Conservation (phyloP, 2,888 invertebrate species). For the Oegoconia quadripuncta region DNA sequence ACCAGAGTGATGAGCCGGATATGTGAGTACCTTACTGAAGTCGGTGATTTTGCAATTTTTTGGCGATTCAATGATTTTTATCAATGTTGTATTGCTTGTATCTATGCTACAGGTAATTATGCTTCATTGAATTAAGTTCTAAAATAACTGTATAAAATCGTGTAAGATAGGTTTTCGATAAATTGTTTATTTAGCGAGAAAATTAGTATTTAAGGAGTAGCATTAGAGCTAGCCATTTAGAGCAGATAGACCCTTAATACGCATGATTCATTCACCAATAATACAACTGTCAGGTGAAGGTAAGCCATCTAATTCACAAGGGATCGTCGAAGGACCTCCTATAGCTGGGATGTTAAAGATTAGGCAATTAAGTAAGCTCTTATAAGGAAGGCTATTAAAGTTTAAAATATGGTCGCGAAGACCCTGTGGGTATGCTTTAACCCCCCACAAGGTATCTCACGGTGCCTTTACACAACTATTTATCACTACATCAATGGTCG, state of each 20-base stretch:
- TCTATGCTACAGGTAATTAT: no score
- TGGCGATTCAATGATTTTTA: no score
- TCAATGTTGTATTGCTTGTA: no score
- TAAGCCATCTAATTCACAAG: conserved; percentile 32
- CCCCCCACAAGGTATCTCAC: conserved; percentile 54
- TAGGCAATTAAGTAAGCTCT: conserved; percentile 65
- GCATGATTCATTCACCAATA: conserved; percentile 16
- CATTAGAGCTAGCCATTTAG: no score
- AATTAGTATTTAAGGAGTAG: no score
- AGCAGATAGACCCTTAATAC: not conserved
- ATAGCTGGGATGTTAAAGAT: conserved; percentile 53
- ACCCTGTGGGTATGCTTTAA: conserved; percentile 43
- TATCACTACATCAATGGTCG: conserved; percentile 65
- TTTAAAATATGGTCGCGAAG: conserved; percentile 48
- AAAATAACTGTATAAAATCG: no score
- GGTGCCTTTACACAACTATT: conserved; percentile 23
- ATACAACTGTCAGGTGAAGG: conserved; percentile 26
- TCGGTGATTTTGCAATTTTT: no score
- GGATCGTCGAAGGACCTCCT: conserved; percentile 49
- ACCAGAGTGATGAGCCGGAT: no score
- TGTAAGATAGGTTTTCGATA: no score
- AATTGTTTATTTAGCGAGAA: no score
- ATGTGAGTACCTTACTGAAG: no score
- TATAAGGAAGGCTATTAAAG: conserved; percentile 67
- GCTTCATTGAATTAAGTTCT: no score